Conservation (phyloP, 1,140 invertebrate species). For the Ceratosolen solmsi region DNA sequence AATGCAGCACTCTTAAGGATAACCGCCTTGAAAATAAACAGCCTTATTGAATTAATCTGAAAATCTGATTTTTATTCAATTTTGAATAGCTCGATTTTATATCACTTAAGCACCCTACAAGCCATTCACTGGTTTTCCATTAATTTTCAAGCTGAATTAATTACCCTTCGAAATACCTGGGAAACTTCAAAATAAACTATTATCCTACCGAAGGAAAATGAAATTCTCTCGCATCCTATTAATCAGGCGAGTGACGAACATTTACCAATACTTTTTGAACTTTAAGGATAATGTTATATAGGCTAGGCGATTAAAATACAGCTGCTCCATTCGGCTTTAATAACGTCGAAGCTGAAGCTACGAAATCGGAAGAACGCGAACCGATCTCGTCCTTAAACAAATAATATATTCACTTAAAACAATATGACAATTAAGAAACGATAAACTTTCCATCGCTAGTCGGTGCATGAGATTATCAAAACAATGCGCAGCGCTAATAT, state of each 20-base stretch:
- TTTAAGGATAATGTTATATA: neutral
- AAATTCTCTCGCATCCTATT: neutral
- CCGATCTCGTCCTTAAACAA: too few species aligned
- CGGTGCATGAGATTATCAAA: too few species aligned
- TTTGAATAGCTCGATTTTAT: neutral
- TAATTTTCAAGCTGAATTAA: slow-evolving; percentile 46
- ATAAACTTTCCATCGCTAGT: too few species aligned
- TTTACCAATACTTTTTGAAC: neutral
- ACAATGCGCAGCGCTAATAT: too few species aligned
- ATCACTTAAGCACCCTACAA: neutral
- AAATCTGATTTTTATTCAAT: neutral
- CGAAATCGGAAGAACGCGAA: too few species aligned
- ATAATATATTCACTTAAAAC: too few species aligned
- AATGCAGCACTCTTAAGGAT: neutral
- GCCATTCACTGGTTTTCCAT: neutral
- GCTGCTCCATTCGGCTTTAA: too few species aligned
- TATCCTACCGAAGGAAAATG: slow-evolving; percentile 17
- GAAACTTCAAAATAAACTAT: slow-evolving; percentile 41
- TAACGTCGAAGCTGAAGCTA: too few species aligned
- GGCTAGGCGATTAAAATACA: too few species aligned
- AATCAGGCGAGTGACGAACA: neutral
- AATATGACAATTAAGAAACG: too few species aligned
- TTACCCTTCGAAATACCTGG: slow-evolving; percentile 34
- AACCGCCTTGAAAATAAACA: neutral
- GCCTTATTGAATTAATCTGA: neutral